phyloP scores from a whole-genome alignment of 2,113 vertebrate species.

The Paracanthobrama guichenoti region DNA sequence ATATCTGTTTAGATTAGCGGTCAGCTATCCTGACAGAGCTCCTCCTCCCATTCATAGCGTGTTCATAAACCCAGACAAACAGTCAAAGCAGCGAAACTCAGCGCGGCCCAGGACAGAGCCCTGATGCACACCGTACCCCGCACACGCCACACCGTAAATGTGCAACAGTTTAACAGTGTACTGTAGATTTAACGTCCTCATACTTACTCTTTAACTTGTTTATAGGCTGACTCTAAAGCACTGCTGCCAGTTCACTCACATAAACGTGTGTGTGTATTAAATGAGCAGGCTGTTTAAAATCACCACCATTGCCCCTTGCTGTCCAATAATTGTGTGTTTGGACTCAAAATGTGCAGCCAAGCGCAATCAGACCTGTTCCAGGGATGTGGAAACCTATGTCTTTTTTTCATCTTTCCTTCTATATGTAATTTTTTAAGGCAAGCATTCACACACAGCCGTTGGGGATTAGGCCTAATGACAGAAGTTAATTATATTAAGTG shows the following conservation, averaged over 20 bases:
- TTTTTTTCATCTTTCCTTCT: conserved; percentile 56
- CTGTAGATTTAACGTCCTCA: neutral
- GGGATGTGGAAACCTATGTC: conserved; percentile 61
- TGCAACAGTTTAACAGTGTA: neutral
- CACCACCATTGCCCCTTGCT: conserved; percentile 60
- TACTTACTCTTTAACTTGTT: conserved; percentile 14
- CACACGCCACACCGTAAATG: conserved; percentile 38
- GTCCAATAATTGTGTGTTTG: conserved; percentile 68
- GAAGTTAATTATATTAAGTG: conserved; percentile 85
- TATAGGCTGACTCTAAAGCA: neutral
- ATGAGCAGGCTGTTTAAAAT: conserved; percentile 59
- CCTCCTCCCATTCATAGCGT: conserved; percentile 63
- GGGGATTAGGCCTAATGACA: conserved; percentile 83
- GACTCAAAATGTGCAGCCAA: conserved; percentile 59
- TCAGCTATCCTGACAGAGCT: conserved; percentile 65
- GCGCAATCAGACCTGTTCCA: conserved; percentile 64
- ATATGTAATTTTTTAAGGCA: conserved; percentile 74
- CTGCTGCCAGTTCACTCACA: conserved; percentile 30
- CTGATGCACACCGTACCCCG: conserved; percentile 28
- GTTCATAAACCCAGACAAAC: conserved; percentile 70
- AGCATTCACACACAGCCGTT: conserved; percentile 73
- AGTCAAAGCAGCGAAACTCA: neutral
- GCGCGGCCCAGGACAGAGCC: conserved; percentile 9
- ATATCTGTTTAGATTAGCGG: conserved; percentile 78
- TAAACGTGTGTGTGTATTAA: conserved; percentile 11